Evolutionary conservation across 2,797 vertebrate species (phyloP), one percentile per base, ranked within the genome.

Genomic region (Thalassophryne amazonica): DNA sequence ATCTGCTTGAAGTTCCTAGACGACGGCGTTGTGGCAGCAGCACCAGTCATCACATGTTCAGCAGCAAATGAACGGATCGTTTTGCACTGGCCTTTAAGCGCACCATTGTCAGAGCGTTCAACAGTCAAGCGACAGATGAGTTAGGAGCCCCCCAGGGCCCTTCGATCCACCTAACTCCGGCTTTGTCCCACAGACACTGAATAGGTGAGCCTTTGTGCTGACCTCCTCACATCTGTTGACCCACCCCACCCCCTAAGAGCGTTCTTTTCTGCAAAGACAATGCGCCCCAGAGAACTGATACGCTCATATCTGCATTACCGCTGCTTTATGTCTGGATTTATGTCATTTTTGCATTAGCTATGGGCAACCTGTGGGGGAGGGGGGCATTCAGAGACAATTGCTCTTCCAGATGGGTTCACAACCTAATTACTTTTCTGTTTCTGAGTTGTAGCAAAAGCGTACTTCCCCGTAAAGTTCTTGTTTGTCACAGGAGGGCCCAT

Each of bases 171-270:
- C 86, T 75, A 54, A 68, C 82, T 80, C 70, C 81, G 33, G 82
- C 84, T 89, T 91, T 92, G 87, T 88, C 84, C 84, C 75, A 86
- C 78, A 89, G 88, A 91, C 81, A 91, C 78, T 78, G 78, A 91
- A 92, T 91, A 91, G 89, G 86, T 91, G 77, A 88, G 83, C 81
- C 88, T 90, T 92, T 93, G 90, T 93, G 60, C 83, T 70, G 73
- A 84, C 71, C 81, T 76, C 81, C 79, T 85, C 84, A 89, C 88
- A 90, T 89, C 80, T 88, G 81, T 64, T 86, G 85, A 89, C 83
- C 84, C 84, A 41, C 84, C 86, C 87, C 85, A 75, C 83, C 87
- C 88, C 85, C 82, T 72, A 76, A 85, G 80, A 80, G 76, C 70
- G 70, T 67, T 70, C 56, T 69, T 68, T 61, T 69, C 60, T 54